Evolutionary conservation across 1,140 invertebrate genomes (phyloP), one percentile per base, ranked within the genome.

Genomic region (Drosophila nigromelanica): DNA sequence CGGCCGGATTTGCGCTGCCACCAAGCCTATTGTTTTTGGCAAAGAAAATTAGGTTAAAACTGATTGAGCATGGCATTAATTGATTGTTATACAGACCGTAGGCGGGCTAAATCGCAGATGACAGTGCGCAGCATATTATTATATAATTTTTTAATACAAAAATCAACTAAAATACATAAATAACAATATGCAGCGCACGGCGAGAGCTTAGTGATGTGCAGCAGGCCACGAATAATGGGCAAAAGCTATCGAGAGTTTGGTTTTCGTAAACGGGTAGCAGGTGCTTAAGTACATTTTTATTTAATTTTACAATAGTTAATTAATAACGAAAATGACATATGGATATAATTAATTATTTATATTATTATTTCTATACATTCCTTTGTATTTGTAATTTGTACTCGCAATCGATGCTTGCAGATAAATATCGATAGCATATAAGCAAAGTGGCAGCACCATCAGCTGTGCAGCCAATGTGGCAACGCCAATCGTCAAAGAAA

Each of bases 91-190:
- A 66, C 61, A 12, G 15, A 78, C 75, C 75, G 55, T 47, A 78
- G 55, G 27, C 72, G 66, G 3, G 50, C 60, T 21, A 78, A 70
- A 50, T 78, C 75, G 11, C 72, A 40, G 42, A 77, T 74, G 24
- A 78, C 72, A 21, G 75, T 75, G 43, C 75, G 75, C 66, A 78
- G 61, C 75, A 78, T 78, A 35, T 64, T 75, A 75, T 78, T 78
- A 75, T 75, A 61, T 74, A 75, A 78, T 52, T 71, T 43, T 75
- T 71, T 75, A 63, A 78, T 75, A 75, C 72, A 78, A 62, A 37
- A 64, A 61, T 71, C 33, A 78, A 71, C 48, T 66, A 47, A 75
- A 77, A 54, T 43, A 73, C 74, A 77, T 77, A 54, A 77, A 77
- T 62, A 73, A 69, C 50, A 73, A 62, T 50, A 73, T 73, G 62